These are phyloP conservation scores for Merops nubicus DNA, from an alignment of 2,113 vertebrate species.

Conservation along the genomic window DNA sequence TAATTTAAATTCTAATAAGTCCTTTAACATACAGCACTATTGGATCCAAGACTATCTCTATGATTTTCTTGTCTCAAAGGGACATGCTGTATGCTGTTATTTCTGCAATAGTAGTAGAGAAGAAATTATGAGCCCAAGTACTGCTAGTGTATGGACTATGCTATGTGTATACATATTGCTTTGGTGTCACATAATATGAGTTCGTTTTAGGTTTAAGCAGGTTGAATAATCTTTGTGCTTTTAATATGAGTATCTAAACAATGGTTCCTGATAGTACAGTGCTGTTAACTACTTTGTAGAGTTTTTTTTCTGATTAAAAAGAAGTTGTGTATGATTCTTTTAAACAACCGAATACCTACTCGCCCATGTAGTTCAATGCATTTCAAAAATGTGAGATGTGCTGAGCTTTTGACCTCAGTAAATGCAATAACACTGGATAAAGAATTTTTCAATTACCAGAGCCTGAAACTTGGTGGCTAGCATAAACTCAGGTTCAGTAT, in stretches of 20 bases:
- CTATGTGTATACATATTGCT: background rate
- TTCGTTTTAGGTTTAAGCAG: background rate
- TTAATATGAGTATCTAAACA: background rate
- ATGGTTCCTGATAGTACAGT: background rate
- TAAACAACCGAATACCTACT: background rate
- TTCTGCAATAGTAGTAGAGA: background rate
- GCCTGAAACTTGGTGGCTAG: slow-evolving; percentile 40
- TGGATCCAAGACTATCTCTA: slow-evolving; percentile 2
- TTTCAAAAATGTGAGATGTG: slow-evolving; percentile 32
- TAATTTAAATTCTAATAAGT: slow-evolving; percentile 58
- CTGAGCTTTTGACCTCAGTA: slow-evolving; percentile 67
- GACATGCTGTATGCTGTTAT: background rate
- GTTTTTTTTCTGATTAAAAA: slow-evolving; percentile 17
- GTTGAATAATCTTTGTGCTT: background rate
- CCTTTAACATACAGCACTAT: slow-evolving; percentile 27
- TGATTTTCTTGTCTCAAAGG: slow-evolving; percentile 33
- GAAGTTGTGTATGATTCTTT: background rate
- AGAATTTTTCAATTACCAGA: slow-evolving; percentile 76
- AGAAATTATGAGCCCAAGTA: background rate
- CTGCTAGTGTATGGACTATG: background rate
- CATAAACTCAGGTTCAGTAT: slow-evolving; percentile 44
- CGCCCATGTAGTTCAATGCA: slow-evolving; percentile 10
- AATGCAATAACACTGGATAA: slow-evolving; percentile 55
- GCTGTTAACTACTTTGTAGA: background rate
- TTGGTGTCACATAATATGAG: background rate